Evolutionary conservation across 2,113 vertebrate genomes (phyloP), one percentile per base, ranked within the genome.

Genomic region (Promerops cafer): DNA sequence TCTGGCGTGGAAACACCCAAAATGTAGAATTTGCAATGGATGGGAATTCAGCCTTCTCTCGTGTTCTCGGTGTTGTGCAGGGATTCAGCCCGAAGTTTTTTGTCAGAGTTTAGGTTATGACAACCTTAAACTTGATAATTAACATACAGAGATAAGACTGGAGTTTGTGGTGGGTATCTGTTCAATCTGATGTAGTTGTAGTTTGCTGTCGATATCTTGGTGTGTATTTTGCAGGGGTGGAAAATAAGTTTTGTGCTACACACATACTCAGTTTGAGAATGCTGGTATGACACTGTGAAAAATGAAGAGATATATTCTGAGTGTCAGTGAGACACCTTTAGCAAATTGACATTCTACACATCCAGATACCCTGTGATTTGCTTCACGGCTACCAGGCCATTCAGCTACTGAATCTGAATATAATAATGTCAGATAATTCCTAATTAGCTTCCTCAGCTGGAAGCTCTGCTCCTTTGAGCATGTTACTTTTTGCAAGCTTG

Each of bases 401-500:
- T 82, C 74, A 61, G 17, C 20, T 50, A 70, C 54, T 74, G 37
- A 81, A 64, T 75, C 52, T 57, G 54, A 79, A 53, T 52, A 26
- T 52, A 75, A 79, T 69, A 59, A 82, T 85, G 78, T 82, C 64
- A 89, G 57, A 44, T 82, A 65, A 85, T 63, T 87, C 70, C 30
- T 94, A 37, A 26, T 83, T 75, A 78, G 53, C 56, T 86, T 37
- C 30, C 28, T 83, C 18, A 15, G 1, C 1, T 57, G 35, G 63
- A 92, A 56, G 30, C 39, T 63, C 76, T 81, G 31, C n/a, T 84
- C 47, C 45, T 83, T 63, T 66, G 52, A 87, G 54, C 18, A 21
- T 35, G 31, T 57, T 85, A 39, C 53, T 83, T 83, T 77, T 83
- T 68, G 20, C 11, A 33, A 75, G 21, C 28, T 71, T 81, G 27